Percentiles rank a stretch among this genome's conserved stretches.
phyloP scores from a whole-genome alignment of 53 echinoderm and acorn worm genomes.

The Patiria pectinifera region DNA sequence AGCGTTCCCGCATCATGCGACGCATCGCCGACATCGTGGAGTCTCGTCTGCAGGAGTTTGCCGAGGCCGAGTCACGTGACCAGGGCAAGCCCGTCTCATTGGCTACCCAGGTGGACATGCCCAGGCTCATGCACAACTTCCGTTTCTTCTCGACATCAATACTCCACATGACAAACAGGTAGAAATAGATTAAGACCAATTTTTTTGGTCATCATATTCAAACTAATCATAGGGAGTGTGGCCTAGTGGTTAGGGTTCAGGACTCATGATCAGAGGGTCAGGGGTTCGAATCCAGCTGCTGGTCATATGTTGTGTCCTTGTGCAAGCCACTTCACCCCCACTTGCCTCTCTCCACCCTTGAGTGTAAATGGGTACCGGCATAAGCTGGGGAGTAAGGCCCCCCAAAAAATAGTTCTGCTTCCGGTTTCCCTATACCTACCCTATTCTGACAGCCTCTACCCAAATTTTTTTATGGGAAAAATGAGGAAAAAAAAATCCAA shows the following conservation, averaged over 20 bases:
- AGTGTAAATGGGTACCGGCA: not conserved
- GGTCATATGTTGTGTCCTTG: too few relatives aligned
- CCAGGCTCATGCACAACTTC: conserved; percentile 83
- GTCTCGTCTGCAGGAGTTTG: conserved; percentile 78
- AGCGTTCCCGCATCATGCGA: conserved; percentile 75
- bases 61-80: conserved; percentile 83
- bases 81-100: conserved; percentile 95
- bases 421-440: too few relatives aligned
- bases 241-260: not conserved
- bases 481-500: too few relatives aligned
- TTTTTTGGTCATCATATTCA: not conserved
- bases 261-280: not conserved
- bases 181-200: not conserved
- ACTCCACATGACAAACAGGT: conserved; percentile 82
- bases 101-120: conserved; percentile 88
- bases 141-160: conserved; percentile 89
- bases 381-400: not conserved
- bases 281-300: too few relatives aligned
- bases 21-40: conserved; percentile 88
- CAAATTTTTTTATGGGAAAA: too few relatives aligned
- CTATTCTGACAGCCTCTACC: too few relatives aligned
- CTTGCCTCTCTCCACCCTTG: too few relatives aligned
- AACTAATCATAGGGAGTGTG: not conserved
- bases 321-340: too few relatives aligned
- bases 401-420: too few relatives aligned